A percentile compares a stretch with the other conserved stretches of the same genome.
Evolutionary conservation across 2,113 vertebrate genomes (phyloP).

Genomic region (Dicaeum eximium): DNA sequence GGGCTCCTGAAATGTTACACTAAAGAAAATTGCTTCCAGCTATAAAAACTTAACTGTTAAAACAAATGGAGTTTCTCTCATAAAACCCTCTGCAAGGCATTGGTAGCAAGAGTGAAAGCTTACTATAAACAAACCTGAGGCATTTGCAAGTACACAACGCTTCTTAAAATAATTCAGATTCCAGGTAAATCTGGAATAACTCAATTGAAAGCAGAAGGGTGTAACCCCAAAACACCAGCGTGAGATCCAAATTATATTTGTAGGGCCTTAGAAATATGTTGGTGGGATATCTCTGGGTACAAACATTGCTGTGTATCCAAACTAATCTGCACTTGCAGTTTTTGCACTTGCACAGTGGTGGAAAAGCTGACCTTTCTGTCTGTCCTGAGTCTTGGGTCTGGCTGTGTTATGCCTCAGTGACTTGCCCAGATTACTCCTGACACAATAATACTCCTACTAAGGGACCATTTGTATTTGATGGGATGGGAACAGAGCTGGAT

Average conservation of each 20-base stretch:
- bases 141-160: not conserved
- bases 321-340: not conserved
- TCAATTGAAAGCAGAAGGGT: not conserved
- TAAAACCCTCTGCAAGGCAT: not conserved
- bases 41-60: constrained; percentile 52
- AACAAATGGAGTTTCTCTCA: constrained; percentile 32
- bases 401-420: not conserved
- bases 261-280: not conserved
- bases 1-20: constrained; percentile 49
- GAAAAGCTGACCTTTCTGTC: not conserved
- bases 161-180: constrained; percentile 5
- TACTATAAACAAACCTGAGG: not conserved
- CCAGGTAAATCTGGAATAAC: not conserved
- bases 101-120: not conserved
- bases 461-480: not conserved
- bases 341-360: not conserved
- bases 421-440: not conserved
- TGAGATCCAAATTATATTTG: not conserved
- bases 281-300: not conserved
- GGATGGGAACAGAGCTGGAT: not conserved
- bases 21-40: constrained; percentile 61
- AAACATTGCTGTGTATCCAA: not conserved
- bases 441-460: not conserved
- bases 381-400: not conserved
- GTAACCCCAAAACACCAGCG: not conserved